phyloP scores from a whole-genome alignment of 1,140 invertebrate species.

The Araneus ventricosus region DNA sequence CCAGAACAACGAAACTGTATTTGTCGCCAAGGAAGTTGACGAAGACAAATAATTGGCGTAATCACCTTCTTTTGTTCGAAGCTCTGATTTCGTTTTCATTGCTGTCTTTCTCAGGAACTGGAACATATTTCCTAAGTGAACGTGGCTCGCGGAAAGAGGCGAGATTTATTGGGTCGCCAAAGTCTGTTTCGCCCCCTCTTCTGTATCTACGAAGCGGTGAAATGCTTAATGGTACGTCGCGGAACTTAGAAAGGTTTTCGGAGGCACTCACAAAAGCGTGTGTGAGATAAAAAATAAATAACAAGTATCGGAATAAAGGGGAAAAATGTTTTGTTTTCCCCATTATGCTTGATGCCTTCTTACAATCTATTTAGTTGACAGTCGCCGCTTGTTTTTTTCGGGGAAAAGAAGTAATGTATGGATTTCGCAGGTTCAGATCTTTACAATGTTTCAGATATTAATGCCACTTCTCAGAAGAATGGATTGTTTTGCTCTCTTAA shows the following conservation, averaged over 20 bases:
- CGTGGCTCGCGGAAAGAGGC: not conserved
- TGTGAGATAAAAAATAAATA: not conserved
- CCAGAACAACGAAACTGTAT: slow-evolving; percentile 25
- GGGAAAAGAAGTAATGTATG: not conserved
- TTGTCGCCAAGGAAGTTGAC: slow-evolving; percentile 29
- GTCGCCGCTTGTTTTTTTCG: not conserved
- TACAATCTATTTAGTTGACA: not conserved
- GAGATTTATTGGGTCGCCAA: not conserved
- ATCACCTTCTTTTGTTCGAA: not conserved
- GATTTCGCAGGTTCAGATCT: not conserved
- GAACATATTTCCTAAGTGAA: slow-evolving; percentile 15
- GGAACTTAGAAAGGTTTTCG: not conserved
- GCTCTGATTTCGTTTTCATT: slow-evolving; percentile 26
- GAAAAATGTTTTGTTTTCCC: not conserved
- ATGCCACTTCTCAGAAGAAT: not conserved
- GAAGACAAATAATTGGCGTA: slow-evolving; percentile 37
- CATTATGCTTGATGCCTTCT: not conserved
- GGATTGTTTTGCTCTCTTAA: too few species aligned
- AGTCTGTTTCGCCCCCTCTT: too few species aligned
- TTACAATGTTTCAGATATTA: not conserved
- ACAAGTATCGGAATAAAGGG: not conserved
- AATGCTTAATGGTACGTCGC: not conserved
- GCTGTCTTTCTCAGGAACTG: not conserved
- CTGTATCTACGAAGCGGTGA: not conserved
- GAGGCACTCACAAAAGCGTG: not conserved